phyloP scores from a whole-genome alignment of 2,797 vertebrate species.

The Sebastes goodei region DNA sequence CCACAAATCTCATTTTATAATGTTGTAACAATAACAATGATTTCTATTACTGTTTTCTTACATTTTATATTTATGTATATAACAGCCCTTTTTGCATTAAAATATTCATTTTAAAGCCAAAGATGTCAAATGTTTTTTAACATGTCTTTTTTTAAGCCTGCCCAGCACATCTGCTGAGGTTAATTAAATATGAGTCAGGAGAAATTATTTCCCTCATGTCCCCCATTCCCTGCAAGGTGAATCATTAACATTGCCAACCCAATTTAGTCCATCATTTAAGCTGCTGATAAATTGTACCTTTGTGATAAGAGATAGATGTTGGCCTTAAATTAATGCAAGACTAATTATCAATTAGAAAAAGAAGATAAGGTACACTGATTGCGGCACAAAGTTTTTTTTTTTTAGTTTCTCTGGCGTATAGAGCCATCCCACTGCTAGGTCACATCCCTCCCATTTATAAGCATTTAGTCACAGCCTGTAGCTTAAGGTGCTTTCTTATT shows the following conservation, averaged over 20 bases:
- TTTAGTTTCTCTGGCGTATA: constrained; percentile 5
- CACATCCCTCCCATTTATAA: constrained; percentile 49
- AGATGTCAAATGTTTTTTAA: constrained; percentile 30
- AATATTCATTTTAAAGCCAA: constrained; percentile 63
- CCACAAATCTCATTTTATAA: constrained; percentile 36
- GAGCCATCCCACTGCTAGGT: constrained; percentile 33
- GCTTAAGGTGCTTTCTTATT: constrained; percentile 51
- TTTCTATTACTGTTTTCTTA: constrained; percentile 44
- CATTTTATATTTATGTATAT: constrained; percentile 76
- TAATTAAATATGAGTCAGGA: constrained; percentile 78
- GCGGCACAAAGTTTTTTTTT: constrained; percentile 46
- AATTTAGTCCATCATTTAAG: constrained; percentile 75
- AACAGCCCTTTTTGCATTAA: constrained; percentile 78
- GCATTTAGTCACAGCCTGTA: constrained; percentile 57
- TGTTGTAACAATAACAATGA: constrained; percentile 50
- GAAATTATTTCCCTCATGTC: constrained; percentile 71
- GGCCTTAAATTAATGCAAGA: constrained; percentile 72
- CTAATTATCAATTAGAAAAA: constrained; percentile 80
- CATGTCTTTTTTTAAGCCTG: constrained; percentile 11
- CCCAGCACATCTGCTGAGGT: constrained; percentile 67
- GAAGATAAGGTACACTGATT: constrained; percentile 70
- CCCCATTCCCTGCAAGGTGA: constrained; percentile 66
- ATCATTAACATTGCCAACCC: constrained; percentile 72
- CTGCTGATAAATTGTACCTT: constrained; percentile 75
- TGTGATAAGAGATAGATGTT: constrained; percentile 79